Base-by-base conservation (phyloP, 1,140 invertebrate genomes). In the Halictus rubicundus region DNA sequence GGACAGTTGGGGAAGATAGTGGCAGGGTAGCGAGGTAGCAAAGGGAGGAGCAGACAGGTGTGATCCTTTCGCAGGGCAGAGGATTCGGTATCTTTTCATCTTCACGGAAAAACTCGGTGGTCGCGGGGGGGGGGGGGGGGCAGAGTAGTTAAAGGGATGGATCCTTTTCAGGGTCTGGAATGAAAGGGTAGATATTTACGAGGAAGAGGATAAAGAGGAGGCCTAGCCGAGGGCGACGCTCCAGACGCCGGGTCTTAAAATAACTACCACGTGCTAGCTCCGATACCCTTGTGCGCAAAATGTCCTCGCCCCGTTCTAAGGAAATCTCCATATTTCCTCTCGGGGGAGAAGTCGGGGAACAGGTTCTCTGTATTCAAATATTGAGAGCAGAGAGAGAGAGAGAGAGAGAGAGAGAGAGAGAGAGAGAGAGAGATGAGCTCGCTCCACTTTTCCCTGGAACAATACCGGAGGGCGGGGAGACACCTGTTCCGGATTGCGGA, bases 161-260 rank as follows among this genome's bases (percentile, higher is more conserved):
- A 46, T 46, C 57, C 65, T 59, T 57, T 71, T 71, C 39, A 63
- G 57, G 12, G 19, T 68, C 21, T 78, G 59, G 66, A 79, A 80
- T 61, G 63, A 85, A 84, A 84, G 57, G 52, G 42, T 70, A 69
- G 70, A 80, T 83, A 68, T 83, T 72, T 76, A 80, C 46, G 54
- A 80, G n/a, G 23, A 74, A 72, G 54, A n/a, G 25, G 19, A 78
- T 66, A 76, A 59, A 46, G 59, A 57, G 49, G 59, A 57, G 57
- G 63, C 39, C 16, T 80, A 64, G 63, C 57, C 78, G 57, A 60
- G 73, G 77, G 77, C 73, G 61, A 64, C 46, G 59, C 49, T 57
- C 60, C 19, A 54, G 68, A 52, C 68, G 68, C 64, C 73, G 42
- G 46, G 46, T 52, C 23, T 77, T 49, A 72, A 76, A 68, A 83